These are phyloP conservation scores for Theocolax elegans DNA, from an alignment of 1,140 invertebrate species.

Conservation along the genomic window DNA sequence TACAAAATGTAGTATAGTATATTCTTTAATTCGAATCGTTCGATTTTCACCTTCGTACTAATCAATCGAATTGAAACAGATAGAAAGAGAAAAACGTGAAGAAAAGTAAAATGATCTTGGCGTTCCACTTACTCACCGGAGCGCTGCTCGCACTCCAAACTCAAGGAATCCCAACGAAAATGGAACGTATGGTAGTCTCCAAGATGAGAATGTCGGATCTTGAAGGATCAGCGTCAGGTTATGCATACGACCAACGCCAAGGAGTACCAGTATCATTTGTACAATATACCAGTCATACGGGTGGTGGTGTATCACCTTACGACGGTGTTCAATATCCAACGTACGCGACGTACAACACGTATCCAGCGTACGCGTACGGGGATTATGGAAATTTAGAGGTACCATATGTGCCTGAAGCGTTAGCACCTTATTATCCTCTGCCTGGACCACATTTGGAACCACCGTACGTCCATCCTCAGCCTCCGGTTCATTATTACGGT, in stretches of 20 bases:
- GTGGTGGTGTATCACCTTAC: conserved; percentile 33
- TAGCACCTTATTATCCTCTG: conserved; percentile 19
- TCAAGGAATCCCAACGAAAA: conserved; percentile 2
- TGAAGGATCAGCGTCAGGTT: conserved; percentile 57
- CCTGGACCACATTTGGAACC: neutral
- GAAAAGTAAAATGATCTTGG: neutral
- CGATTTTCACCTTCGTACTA: too few species aligned
- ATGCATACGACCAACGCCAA: conserved; percentile 58
- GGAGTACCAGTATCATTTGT: conserved; percentile 55
- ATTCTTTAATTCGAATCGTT: too few species aligned
- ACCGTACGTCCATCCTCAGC: neutral
- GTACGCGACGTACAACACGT: conserved; percentile 45
- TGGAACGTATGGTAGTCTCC: conserved; percentile 52
- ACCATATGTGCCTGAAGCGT: conserved; percentile 8
- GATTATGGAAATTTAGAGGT: conserved; percentile 24
- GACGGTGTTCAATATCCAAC: conserved; percentile 45
- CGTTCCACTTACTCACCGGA: neutral
- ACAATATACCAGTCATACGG: conserved; percentile 60
- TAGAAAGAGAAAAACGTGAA: too few species aligned
- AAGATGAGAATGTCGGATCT: conserved; percentile 59
- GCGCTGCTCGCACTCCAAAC: neutral
- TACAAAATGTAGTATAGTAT: too few species aligned
- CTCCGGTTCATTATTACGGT: conserved; percentile 12
- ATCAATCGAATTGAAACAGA: too few species aligned
- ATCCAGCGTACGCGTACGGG: conserved; percentile 35